Evolutionary conservation across 2,797 vertebrate species (phyloP).

Genomic region (Mus minutoides): DNA sequence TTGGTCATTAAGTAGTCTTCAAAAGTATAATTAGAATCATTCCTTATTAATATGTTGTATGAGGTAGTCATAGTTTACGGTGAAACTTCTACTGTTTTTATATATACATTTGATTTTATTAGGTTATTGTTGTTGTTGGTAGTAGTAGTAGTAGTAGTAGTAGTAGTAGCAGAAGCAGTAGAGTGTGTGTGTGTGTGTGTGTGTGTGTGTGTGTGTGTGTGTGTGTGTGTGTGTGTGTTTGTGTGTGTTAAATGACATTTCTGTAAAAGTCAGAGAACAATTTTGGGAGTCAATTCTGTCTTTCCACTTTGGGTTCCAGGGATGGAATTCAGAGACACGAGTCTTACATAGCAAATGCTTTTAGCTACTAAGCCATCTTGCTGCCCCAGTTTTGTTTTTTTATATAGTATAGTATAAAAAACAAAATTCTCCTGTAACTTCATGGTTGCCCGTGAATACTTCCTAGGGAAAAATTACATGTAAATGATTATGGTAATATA

Average conservation of each 20-base stretch:
- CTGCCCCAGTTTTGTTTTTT: neutral
- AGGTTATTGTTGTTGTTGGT: rapidly evolving
- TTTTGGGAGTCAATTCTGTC: neutral
- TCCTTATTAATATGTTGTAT: neutral
- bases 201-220: neutral
- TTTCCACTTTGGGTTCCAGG: neutral
- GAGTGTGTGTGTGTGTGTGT: no score
- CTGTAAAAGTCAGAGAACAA: neutral
- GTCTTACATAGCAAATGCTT: neutral
- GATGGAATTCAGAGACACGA: neutral
- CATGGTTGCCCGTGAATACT: neutral
- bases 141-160: rapidly evolving
- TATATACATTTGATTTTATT: neutral
- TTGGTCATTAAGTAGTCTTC: neutral
- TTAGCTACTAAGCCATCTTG: neutral
- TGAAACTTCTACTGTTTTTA: neutral
- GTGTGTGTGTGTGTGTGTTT: neutral
- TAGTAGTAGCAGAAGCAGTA: no score
- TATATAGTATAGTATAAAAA: neutral
- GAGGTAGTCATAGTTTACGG: neutral
- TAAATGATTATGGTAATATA: neutral
- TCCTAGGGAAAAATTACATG: neutral
- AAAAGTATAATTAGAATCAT: constrained; percentile 26
- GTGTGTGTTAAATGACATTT: neutral
- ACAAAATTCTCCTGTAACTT: constrained; percentile 30